phyloP scores from a whole-genome alignment of 2,113 vertebrate genomes.

The Apistogramma diplotaenia region DNA sequence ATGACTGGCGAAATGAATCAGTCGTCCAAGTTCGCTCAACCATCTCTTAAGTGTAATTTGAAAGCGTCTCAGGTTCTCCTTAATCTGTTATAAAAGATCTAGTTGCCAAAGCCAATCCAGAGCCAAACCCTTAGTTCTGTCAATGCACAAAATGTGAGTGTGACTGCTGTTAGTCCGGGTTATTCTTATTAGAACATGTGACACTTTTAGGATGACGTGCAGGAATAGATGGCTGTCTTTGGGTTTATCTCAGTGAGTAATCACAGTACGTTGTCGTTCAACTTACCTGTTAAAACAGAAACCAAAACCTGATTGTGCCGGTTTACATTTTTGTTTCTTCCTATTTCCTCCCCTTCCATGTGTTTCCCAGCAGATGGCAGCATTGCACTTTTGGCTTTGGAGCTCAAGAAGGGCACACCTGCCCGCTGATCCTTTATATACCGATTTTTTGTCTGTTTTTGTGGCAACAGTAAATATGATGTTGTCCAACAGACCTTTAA shows the following conservation, averaged over 20 bases:
- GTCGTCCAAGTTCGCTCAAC: constrained; percentile 23
- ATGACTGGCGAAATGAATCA: constrained; percentile 50
- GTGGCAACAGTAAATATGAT: no score
- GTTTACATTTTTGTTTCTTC: neutral
- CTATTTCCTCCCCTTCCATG: neutral
- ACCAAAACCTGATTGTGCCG: neutral
- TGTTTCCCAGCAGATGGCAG: constrained; percentile 45
- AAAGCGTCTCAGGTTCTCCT: constrained; percentile 9
- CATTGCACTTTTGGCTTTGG: constrained; percentile 5
- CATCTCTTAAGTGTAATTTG: constrained; percentile 37
- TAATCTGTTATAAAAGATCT: constrained; percentile 28
- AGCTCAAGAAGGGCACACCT: neutral
- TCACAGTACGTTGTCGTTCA: neutral
- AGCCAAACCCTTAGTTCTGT: neutral
- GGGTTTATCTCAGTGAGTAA: neutral
- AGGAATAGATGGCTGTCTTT: neutral
- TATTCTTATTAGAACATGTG: neutral
- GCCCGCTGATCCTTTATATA: neutral
- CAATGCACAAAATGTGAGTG: neutral
- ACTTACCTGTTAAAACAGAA: neutral
- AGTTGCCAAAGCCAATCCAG: neutral
- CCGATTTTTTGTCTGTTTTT: no score
- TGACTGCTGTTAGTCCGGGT: neutral
- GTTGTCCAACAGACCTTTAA: neutral
- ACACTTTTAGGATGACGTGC: neutral